A percentile compares a stretch with the other conserved stretches of the same genome.
Conservation (phyloP, 1,140 invertebrate species). For the Bombus affinis region DNA sequence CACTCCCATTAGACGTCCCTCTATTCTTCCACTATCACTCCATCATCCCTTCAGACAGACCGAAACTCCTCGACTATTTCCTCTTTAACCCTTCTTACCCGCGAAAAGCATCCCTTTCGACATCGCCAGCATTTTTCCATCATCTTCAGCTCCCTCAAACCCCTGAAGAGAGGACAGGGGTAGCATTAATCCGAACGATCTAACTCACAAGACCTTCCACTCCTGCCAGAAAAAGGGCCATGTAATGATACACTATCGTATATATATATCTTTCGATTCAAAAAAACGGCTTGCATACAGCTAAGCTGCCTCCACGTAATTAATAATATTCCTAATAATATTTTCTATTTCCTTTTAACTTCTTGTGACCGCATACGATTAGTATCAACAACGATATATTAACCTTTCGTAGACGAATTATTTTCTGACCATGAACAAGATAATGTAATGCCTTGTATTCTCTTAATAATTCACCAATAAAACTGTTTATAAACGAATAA, state of each 20-base stretch:
- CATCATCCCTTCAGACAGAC: constrained; percentile 2
- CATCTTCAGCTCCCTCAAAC: background rate
- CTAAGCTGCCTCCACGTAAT: background rate
- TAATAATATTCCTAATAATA: background rate
- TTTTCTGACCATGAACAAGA: too few relatives aligned
- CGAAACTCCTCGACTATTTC: background rate
- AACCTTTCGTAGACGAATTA: too few relatives aligned
- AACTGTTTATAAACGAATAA: too few relatives aligned
- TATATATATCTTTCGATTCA: background rate
- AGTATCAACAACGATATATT: too few relatives aligned
- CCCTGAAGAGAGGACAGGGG: background rate
- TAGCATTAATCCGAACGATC: constrained; percentile 26
- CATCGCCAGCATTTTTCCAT: constrained; percentile 11
- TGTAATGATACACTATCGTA: constrained; percentile 19
- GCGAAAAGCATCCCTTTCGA: background rate
- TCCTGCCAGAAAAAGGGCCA: too few relatives aligned
- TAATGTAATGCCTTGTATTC: too few relatives aligned
- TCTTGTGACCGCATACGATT: too few relatives aligned
- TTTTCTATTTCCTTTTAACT: background rate
- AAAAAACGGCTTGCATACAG: background rate
- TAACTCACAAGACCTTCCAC: constrained; percentile 6
- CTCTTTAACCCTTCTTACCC: background rate
- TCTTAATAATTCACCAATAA: too few relatives aligned
- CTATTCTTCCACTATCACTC: background rate
- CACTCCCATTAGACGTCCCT: background rate